Evolutionary conservation across 23 tunicate genomes (phyloP).

Genomic region (Ascidia mentula): DNA sequence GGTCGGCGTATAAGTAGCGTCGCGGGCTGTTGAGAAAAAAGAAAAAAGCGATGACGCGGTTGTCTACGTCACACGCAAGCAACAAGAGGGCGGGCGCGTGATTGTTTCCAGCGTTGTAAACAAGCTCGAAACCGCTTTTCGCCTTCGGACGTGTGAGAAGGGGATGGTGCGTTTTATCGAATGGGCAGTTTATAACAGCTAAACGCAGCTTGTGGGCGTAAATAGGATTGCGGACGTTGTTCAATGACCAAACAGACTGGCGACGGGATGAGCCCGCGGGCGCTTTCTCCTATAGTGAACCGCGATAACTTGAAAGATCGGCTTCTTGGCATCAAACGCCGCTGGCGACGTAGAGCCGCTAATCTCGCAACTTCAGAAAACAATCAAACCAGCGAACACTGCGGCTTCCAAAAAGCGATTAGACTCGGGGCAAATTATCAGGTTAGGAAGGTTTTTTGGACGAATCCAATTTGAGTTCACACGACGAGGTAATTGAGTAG

Average conservation of each 20-base stretch:
- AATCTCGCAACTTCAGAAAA: not conserved
- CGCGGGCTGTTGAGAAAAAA: conserved; percentile 17
- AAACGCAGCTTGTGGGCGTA: not conserved
- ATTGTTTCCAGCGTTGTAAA: not conserved
- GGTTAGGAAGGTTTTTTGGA: too few species aligned
- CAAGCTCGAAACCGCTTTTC: not conserved
- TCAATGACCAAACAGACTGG: not conserved
- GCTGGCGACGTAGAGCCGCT: not conserved
- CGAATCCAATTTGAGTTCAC: too few species aligned
- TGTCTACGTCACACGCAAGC: not conserved
- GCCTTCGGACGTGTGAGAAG: too few species aligned
- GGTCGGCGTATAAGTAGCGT: not conserved
- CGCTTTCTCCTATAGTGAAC: not conserved
- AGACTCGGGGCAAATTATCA: too few species aligned
- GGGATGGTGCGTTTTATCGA: not conserved
- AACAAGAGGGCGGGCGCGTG: not conserved
- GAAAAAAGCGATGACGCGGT: conserved; percentile 28
- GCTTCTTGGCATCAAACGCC: not conserved
- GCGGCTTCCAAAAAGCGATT: conserved; percentile 1
- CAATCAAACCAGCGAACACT: not conserved
- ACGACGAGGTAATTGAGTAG: too few species aligned
- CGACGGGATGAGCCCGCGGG: not conserved
- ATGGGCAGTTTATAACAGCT: not conserved
- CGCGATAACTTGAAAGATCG: not conserved
- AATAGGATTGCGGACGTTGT: conserved; percentile 1